Base-by-base conservation (phyloP, 2,888 invertebrate genomes). In the Chirona hameri region DNA sequence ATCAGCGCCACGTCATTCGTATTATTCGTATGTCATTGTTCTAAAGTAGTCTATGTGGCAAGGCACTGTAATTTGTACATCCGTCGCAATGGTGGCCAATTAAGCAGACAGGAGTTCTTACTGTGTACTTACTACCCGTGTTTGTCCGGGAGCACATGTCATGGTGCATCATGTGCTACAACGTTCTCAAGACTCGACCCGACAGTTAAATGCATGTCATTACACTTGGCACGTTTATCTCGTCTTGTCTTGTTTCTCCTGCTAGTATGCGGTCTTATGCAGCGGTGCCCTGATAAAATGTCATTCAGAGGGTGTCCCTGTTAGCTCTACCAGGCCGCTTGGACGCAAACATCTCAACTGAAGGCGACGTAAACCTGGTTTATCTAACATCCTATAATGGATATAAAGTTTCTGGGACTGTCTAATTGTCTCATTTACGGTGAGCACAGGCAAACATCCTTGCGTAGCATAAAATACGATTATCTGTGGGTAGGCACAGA, bases 381-480 rank as follows among this genome's bases (percentile, higher is more conserved):
- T 76, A 76, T 76, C 12, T 27, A n/a, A 46, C 76, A 24, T 46
- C 76, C 46, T 15, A 46, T 46, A 76, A 24, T 39, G 76, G 76
- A 9, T 39, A 76, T 76, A 76, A 76, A 76, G 76, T n/a, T 27
- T 10, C 31, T 18, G 39, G 1, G 39, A 39, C 76, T 76, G 76
- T 46, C 76, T 76, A 76, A 76, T 76, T 76, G 76, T 76, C 76
- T 76, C 76, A 76, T 76, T 76, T 46, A 46, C 76, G 5, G 76
- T n/a, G 39, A 46, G 46, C 76, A n/a, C 46, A 46, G 46, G 27
- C 46, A 76, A 76, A 46, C 76, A 76, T 18, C 5, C 39, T 76
- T 46, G 46, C 76, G 46, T 76, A 76, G 76, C 76, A 76, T 76
- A 76, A 76, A 76, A 76, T 76, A 76, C 46, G 76, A 76, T 76